Evolutionary conservation across 2,797 vertebrate genomes (phyloP).

Genomic region (Halcyon leucocephala): DNA sequence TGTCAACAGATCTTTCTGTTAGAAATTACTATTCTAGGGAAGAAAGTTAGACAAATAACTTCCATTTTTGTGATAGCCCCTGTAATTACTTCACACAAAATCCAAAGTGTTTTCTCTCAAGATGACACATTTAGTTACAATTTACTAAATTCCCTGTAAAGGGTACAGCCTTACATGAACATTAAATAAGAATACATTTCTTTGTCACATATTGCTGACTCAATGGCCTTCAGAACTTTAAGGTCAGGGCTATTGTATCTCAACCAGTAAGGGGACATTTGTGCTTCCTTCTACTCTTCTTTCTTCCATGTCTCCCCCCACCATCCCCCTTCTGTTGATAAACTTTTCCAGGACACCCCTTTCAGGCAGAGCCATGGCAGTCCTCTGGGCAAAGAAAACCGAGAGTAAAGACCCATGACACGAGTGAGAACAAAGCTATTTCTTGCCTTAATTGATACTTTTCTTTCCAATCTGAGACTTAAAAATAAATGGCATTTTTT

Average conservation of each 20-base stretch:
- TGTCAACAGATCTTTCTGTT: not conserved
- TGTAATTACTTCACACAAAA: not conserved
- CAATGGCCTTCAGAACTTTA: not conserved
- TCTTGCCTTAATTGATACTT: not conserved
- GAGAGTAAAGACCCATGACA: not conserved
- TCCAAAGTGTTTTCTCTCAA: not conserved
- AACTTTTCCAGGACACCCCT: not conserved
- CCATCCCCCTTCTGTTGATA: not conserved
- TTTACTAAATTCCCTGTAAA: not conserved
- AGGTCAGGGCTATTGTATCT: not conserved
- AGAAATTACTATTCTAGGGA: not conserved
- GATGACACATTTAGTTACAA: not conserved
- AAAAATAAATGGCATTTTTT: not conserved
- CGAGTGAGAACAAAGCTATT: not conserved
- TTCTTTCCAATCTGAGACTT: not conserved
- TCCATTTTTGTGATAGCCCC: not conserved
- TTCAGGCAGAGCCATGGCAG: not conserved
- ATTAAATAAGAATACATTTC: not conserved
- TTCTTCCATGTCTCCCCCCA: not conserved
- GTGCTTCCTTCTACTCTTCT: not conserved
- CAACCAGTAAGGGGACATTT: not conserved
- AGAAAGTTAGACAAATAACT: not conserved
- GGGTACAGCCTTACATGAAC: fast-evolving
- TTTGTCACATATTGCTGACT: not conserved
- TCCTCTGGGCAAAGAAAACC: not conserved